phyloP scores from a whole-genome alignment of 2,888 invertebrate species.

The Acanthoscelides obtectus region DNA sequence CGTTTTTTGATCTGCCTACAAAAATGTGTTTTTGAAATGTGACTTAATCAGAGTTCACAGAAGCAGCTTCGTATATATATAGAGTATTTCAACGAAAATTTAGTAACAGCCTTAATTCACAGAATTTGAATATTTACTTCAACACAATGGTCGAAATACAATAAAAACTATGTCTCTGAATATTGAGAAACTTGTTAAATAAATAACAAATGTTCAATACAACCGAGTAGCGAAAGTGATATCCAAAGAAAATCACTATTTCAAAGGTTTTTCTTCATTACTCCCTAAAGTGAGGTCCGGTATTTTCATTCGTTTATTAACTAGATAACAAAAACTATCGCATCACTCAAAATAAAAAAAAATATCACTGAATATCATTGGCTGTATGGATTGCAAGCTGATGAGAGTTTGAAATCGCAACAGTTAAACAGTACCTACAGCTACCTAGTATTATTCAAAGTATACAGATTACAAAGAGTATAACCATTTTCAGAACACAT shows the following conservation, averaged over 20 bases:
- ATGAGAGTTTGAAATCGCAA: too few species aligned
- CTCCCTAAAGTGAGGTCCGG: neutral
- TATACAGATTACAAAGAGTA: too few species aligned
- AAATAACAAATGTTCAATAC: slow-evolving; percentile 1
- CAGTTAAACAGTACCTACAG: too few species aligned
- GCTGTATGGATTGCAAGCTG: neutral
- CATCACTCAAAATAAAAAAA: neutral
- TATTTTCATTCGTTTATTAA: neutral
- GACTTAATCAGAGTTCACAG: neutral
- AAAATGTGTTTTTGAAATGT: neutral
- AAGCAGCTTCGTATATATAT: neutral
- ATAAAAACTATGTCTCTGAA: slow-evolving; percentile 4
- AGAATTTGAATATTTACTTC: slow-evolving; percentile 15
- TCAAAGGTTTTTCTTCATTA: neutral
- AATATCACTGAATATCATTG: neutral
- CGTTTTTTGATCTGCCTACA: neutral
- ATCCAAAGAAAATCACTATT: neutral
- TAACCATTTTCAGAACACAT: too few species aligned
- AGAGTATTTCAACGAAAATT: slow-evolving; percentile 9
- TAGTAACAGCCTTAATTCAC: slow-evolving; percentile 19
- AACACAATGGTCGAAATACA: slow-evolving; percentile 14
- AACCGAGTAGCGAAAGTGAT: neutral
- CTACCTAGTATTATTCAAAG: too few species aligned
- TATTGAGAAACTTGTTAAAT: neutral
- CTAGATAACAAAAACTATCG: neutral